A percentile compares a stretch with the other conserved stretches of the same genome.
phyloP scores from a whole-genome alignment of 2,113 vertebrate species.

The Actenoides lindsayi region DNA sequence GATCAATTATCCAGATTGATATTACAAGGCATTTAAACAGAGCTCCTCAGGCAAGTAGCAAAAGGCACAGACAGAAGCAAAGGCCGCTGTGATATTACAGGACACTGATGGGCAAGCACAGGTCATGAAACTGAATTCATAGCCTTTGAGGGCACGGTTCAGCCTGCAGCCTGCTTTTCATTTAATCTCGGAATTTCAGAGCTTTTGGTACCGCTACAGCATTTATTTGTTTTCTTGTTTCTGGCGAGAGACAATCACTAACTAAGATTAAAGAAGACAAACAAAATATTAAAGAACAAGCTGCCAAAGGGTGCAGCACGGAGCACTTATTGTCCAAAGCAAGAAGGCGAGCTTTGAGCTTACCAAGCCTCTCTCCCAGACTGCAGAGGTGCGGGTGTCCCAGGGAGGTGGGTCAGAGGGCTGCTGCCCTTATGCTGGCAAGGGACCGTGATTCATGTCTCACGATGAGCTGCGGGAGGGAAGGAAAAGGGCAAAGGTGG shows the following conservation, averaged over 20 bases:
- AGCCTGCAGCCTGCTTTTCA: constrained; percentile 49
- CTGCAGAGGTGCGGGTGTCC: neutral
- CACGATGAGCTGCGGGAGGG: neutral
- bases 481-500: neutral
- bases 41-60: neutral
- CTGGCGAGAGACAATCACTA: neutral
- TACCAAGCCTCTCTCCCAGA: neutral
- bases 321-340: neutral
- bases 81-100: constrained; percentile 10
- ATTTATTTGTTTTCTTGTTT: constrained; percentile 61
- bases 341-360: neutral
- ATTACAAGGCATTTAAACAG: neutral
- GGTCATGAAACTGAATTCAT: constrained; percentile 41
- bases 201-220: neutral
- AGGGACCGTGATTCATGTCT: neutral
- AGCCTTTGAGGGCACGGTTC: constrained; percentile 8
- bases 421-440: neutral
- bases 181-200: constrained; percentile 53
- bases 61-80: neutral
- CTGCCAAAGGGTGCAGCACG: neutral
- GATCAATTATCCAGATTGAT: constrained; percentile 4
- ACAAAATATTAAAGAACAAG: constrained; percentile 41
- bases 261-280: constrained; percentile 45
- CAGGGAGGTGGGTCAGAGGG: neutral
- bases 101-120: neutral